Evolutionary conservation across 2,888 invertebrate genomes (phyloP), one percentile per base, ranked within the genome.

Genomic region (Microplitis deprimator): DNA sequence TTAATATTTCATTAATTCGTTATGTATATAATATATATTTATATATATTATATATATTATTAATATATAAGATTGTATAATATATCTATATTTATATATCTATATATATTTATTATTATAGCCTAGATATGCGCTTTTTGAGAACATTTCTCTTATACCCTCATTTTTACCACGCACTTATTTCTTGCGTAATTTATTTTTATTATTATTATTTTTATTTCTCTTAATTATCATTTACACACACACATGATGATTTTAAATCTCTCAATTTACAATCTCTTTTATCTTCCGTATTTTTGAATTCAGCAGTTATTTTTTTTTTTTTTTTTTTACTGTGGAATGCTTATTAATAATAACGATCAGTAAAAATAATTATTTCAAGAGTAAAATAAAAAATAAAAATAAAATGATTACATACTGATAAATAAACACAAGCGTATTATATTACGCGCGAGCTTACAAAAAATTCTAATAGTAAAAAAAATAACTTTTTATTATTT

Each of bases 41-140:
- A 85, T 87, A 87, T 85, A 86, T 87, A 87, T 87, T 87, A 87
- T 88, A 50, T 50, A 50, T 50, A 50, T 50, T 50, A 50, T 50
- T 50, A 50, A 50, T 50, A 13, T 84, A 85, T 86, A 84, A 86
- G 86, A 85, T 85, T 84, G 85, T 87, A 86, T 84, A 84, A 84
- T 88, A 85, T 84, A 85, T 87, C 86, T 87, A 86, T 88, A 13
- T 50, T 50, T 50, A 50, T 50, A 50, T 50, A 50, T 50, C 13
- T 50, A 50, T 50, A 13, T 50, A 50, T 50, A 50, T 50, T 50
- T 50, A 50, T 50, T 50, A 13, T 50, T 50, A 65, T 68, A 87
- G 83, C 85, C 85, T 88, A 87, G 85, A 86, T 84, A 87, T 87
- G 87, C 86, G 87, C 86, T 86, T 83, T 84, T 83, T 84, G 83